Percentiles rank a stretch among this genome's conserved stretches.
Conservation (phyloP, 2,797 vertebrate genomes). For the Sebastes iracundus region DNA sequence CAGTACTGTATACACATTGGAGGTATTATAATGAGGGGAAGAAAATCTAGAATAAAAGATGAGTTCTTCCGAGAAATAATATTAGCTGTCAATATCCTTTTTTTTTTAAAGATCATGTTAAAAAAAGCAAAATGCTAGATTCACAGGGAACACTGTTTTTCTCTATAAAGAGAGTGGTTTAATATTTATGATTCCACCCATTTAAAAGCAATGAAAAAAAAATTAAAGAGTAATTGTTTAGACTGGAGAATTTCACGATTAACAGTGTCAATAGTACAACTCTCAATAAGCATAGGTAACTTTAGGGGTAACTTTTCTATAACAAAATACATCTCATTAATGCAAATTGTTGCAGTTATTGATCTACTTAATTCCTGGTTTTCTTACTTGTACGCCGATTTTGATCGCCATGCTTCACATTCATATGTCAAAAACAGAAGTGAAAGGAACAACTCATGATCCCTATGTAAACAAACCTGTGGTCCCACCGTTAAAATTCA, state of each 20-base stretch:
- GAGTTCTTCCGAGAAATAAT: neutral
- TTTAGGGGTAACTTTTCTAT: neutral
- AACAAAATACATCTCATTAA: neutral
- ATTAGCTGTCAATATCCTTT: neutral
- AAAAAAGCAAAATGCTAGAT: too few relatives aligned
- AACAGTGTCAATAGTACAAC: neutral
- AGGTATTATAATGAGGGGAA: neutral
- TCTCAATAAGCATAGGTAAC: accelerated
- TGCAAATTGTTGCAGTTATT: neutral
- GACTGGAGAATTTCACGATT: neutral
- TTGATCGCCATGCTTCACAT: neutral
- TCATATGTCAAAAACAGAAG: neutral
- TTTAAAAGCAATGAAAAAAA: neutral
- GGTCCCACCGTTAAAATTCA: neutral
- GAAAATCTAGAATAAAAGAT: neutral
- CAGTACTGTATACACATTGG: neutral
- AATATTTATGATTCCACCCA: neutral
- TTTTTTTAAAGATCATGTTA: too few relatives aligned
- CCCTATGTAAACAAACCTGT: neutral
- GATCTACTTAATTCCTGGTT: neutral
- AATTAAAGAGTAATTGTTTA: neutral
- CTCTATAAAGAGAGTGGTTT: neutral
- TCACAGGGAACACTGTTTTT: neutral
- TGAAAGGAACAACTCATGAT: neutral
- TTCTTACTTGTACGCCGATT: neutral